A percentile compares a stretch with the other conserved stretches of the same genome.
Evolutionary conservation across 1,140 invertebrate genomes (phyloP).

Genomic region (Orchestia grillus): DNA sequence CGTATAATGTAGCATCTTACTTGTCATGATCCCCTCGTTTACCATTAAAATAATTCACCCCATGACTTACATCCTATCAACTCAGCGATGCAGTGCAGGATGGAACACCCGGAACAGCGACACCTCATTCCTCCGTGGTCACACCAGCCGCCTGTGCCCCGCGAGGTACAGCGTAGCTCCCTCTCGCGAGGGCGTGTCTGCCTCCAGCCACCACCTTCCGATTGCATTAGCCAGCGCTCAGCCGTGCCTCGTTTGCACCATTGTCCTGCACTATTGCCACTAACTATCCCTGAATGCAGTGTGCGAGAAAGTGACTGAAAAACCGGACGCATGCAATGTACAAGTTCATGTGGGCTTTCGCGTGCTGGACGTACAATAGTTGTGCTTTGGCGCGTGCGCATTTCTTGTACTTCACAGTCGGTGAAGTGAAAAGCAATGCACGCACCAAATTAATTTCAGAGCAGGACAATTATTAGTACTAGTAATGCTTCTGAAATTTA

Average conservation of each 20-base stretch:
- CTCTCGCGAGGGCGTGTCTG: not conserved
- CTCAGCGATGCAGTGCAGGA: not conserved
- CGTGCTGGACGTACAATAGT: not conserved
- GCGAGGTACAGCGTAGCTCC: not conserved
- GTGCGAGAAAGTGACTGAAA: not conserved
- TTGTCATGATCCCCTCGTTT: no score
- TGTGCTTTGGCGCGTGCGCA: not conserved
- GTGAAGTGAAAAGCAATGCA: not conserved
- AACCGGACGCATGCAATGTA: not conserved
- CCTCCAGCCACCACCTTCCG: not conserved
- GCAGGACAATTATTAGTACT: not conserved
- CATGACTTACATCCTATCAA: not conserved
- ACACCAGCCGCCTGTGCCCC: not conserved
- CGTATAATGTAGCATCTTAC: no score
- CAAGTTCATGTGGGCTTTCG: not conserved
- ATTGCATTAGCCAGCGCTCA: constrained; percentile 2
- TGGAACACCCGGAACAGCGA: not conserved
- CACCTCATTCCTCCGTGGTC: not conserved
- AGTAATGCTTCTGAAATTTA: not conserved
- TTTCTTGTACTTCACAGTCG: not conserved
- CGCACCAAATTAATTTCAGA: no score
- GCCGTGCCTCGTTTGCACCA: not conserved
- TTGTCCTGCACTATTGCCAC: not conserved
- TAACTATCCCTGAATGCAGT: not conserved
- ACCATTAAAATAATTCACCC: no score